Percentiles rank a stretch among this genome's conserved stretches.
Evolutionary conservation across 2,888 invertebrate species (phyloP).

Genomic region (Xylota segnis): DNA sequence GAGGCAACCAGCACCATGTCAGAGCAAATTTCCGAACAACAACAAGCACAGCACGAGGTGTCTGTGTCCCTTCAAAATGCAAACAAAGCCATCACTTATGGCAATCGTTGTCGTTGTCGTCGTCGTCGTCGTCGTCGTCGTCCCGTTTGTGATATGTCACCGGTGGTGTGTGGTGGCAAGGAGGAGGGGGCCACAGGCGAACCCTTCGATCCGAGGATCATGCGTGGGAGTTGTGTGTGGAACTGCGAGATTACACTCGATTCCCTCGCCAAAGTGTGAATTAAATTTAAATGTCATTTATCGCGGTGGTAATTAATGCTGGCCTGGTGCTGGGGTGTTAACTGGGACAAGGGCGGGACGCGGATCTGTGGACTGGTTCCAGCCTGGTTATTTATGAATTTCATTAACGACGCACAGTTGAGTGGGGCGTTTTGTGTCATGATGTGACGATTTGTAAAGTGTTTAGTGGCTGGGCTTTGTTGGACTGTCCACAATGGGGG

Average conservation of each 20-base stretch:
- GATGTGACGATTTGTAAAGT: constrained; percentile 75
- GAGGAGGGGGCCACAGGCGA: background rate
- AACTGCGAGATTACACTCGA: constrained; percentile 68
- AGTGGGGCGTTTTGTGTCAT: constrained; percentile 75
- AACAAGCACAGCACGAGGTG: constrained; percentile 50
- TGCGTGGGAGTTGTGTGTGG: constrained; percentile 75
- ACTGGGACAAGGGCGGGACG: constrained; percentile 39
- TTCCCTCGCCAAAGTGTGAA: constrained; percentile 77
- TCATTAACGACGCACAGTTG: constrained; percentile 72
- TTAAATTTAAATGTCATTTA: constrained; percentile 78
- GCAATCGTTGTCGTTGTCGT: constrained; percentile 44
- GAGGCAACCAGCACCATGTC: constrained; percentile 61
- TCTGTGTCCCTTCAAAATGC: constrained; percentile 73
- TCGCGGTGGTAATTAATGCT: constrained; percentile 77
- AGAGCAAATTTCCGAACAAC: constrained; percentile 45
- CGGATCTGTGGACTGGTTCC: constrained; percentile 50
- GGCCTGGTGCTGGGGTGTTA: constrained; percentile 59
- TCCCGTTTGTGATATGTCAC: constrained; percentile 60
- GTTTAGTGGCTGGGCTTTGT: constrained; percentile 61
- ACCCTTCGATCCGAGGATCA: constrained; percentile 62
- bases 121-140: constrained; percentile 22
- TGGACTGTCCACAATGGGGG: constrained; percentile 22
- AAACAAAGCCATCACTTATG: constrained; percentile 76
- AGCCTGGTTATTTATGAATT: constrained; percentile 74
- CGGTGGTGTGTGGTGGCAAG: background rate